Conservation (phyloP, 1,140 invertebrate species). For the Antheraea pernyi region DNA sequence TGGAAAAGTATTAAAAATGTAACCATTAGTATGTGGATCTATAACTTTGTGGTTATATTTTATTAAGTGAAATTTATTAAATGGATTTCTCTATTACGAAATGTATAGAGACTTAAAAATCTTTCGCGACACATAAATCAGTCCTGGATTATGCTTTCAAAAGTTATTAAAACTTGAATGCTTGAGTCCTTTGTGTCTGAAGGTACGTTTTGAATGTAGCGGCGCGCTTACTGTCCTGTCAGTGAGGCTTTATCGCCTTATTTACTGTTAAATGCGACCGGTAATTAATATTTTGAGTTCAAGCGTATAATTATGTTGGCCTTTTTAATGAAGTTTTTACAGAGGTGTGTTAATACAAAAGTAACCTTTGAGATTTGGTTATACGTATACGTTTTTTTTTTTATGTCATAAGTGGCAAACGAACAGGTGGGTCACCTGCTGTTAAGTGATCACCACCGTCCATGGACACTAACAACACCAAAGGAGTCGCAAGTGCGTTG, state of each 20-base stretch:
- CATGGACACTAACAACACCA: too few relatives aligned
- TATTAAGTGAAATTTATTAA: too few relatives aligned
- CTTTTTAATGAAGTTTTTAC: not conserved
- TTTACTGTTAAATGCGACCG: not conserved
- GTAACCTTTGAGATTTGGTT: too few relatives aligned
- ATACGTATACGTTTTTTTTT: too few relatives aligned
- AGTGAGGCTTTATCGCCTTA: not conserved
- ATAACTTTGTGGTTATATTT: too few relatives aligned
- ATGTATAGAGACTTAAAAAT: not conserved
- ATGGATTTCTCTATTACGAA: not conserved
- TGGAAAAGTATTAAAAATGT: too few relatives aligned
- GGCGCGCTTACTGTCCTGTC: not conserved
- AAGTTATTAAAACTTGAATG: conserved; percentile 11
- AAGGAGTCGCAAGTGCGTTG: too few relatives aligned
- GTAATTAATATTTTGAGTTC: not conserved
- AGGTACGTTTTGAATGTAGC: not conserved
- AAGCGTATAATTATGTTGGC: not conserved
- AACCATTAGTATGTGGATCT: too few relatives aligned
- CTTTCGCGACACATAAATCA: not conserved
- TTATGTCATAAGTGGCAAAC: too few relatives aligned
- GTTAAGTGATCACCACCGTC: too few relatives aligned
- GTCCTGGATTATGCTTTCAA: not conserved
- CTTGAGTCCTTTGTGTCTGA: not conserved
- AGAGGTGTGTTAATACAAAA: too few relatives aligned
- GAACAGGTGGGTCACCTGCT: too few relatives aligned